A percentile compares a stretch with the other conserved stretches of the same genome.
These are phyloP conservation scores for Siderastrea siderea DNA, from an alignment of 92 coral and sea anemone genomes.

Conservation along the genomic window DNA sequence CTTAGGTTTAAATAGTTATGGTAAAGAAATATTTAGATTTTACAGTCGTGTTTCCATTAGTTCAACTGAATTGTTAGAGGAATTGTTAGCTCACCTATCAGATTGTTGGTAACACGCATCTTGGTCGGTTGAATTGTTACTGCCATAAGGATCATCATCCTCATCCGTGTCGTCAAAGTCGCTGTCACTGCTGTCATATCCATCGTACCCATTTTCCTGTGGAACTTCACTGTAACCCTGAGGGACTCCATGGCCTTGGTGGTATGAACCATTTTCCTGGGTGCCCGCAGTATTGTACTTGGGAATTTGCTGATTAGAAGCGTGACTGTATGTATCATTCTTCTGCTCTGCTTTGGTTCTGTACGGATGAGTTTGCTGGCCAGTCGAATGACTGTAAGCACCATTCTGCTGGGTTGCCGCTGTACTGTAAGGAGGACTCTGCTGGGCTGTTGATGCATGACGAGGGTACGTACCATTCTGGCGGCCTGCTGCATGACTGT, in stretches of 20 bases:
- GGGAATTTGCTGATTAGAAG: not conserved
- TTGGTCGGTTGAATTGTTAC: conserved; percentile 26
- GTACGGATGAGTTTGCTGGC: not conserved
- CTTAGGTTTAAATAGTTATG: too few species aligned
- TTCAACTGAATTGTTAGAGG: not conserved
- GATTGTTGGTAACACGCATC: not conserved
- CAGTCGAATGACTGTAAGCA: not conserved
- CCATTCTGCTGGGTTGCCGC: not conserved
- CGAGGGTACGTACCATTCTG: too few species aligned
- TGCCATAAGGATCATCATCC: conserved; percentile 21
- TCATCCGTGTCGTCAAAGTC: conserved; percentile 35
- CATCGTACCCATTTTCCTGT: conserved; percentile 36
- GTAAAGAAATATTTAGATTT: too few species aligned
- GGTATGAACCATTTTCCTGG: conserved; percentile 16
- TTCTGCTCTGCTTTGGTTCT: not conserved
- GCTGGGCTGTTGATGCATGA: too few species aligned
- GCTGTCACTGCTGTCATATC: conserved; percentile 42
- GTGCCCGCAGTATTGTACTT: not conserved
- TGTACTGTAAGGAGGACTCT: too few species aligned
- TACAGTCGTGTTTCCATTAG: too few species aligned
- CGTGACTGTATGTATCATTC: not conserved
- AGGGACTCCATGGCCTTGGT: conserved; percentile 1
- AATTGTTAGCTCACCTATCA: conserved; percentile 47
- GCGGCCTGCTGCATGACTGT: too few species aligned
- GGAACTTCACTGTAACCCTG: not conserved